These are phyloP conservation scores for Chascanopsetta lugubris DNA, from an alignment of 2,113 vertebrate genomes.

Conservation along the genomic window DNA sequence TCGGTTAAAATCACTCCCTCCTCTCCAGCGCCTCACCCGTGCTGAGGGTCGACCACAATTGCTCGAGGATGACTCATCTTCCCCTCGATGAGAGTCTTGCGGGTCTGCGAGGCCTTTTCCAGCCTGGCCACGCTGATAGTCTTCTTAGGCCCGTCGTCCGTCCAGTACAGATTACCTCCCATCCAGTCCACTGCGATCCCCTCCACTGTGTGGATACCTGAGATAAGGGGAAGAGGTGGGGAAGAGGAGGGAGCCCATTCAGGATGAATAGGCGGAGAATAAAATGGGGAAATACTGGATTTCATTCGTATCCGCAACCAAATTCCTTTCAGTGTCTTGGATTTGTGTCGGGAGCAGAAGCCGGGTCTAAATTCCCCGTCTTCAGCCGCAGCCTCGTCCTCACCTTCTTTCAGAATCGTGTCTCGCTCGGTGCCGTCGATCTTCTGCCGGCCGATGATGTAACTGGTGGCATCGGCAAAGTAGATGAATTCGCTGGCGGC, in stretches of 20 bases:
- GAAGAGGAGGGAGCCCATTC: slow-evolving; percentile 12
- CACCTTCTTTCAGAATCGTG: slow-evolving; percentile 94
- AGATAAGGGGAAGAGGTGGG: slow-evolving; percentile 14
- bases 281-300: background rate
- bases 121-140: slow-evolving; percentile 95
- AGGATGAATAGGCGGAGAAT: slow-evolving; percentile 9
- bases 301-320: background rate
- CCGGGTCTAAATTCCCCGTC: background rate
- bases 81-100: slow-evolving; percentile 94
- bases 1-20: slow-evolving; percentile 7
- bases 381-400: slow-evolving; percentile 37
- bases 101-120: slow-evolving; percentile 93
- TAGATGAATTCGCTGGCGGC: slow-evolving; percentile 94
- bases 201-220: slow-evolving; percentile 96
- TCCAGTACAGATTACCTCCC: slow-evolving; percentile 97
- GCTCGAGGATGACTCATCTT: slow-evolving; percentile 97
- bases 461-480: slow-evolving; percentile 95
- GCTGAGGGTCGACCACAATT: slow-evolving; percentile 93
- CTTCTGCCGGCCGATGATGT: slow-evolving; percentile 96
- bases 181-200: slow-evolving; percentile 98
- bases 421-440: slow-evolving; percentile 93
- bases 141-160: slow-evolving; percentile 95
- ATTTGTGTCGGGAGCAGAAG: slow-evolving; percentile 16
- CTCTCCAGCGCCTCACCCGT: slow-evolving; percentile 83
- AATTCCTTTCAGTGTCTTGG: background rate